Evolutionary conservation across 2,888 invertebrate genomes (phyloP).

Genomic region (Polymixis flavicincta): DNA sequence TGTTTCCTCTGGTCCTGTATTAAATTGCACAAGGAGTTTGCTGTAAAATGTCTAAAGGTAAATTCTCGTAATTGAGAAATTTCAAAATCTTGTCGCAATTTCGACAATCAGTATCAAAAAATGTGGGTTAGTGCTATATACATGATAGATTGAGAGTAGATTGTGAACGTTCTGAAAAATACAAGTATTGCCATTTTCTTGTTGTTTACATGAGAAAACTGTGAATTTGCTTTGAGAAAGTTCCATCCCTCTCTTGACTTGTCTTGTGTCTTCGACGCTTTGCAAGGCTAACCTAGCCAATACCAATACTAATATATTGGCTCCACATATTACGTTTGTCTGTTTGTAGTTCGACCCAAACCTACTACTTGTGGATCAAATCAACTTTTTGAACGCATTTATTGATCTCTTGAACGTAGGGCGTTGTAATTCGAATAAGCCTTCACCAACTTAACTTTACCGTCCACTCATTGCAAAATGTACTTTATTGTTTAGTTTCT

Average conservation of each 20-base stretch:
- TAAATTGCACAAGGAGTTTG: no score
- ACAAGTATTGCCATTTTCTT: no score
- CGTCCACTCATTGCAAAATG: slow-evolving; percentile 33
- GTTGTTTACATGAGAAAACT: no score
- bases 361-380: slow-evolving; percentile 77
- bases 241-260: not conserved
- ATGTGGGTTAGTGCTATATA: no score
- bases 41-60: no score
- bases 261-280: not conserved
- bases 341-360: slow-evolving; percentile 60
- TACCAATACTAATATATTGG: slow-evolving; percentile 37
- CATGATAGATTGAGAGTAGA: no score
- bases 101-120: no score
- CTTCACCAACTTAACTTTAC: slow-evolving; percentile 55
- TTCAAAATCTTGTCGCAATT: no score
- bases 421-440: slow-evolving; percentile 82
- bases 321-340: slow-evolving; percentile 45
- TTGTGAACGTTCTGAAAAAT: no score
- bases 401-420: slow-evolving; percentile 79
- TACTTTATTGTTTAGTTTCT: slow-evolving; percentile 25
- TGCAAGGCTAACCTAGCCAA: not conserved
- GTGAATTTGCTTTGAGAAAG: not conserved
- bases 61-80: no score
- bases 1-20: no score
- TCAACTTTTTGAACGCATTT: slow-evolving; percentile 82